Conservation (phyloP, 1,140 invertebrate genomes). For the Macrotrachela quadricornifera region DNA sequence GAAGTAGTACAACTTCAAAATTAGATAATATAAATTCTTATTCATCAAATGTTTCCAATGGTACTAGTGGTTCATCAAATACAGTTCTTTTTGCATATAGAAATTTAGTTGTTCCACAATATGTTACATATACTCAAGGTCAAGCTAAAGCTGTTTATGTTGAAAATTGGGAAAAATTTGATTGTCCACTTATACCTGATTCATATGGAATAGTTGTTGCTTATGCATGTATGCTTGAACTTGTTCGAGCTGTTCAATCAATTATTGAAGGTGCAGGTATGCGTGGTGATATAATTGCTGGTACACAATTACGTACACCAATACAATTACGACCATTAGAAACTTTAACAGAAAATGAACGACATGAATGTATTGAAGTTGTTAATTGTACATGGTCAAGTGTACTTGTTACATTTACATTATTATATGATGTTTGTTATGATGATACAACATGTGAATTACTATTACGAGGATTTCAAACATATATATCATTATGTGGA, state of each 20-base stretch:
- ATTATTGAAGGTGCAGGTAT: conserved; percentile 18
- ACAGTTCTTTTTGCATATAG: neutral
- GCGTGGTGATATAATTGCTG: conserved; percentile 11
- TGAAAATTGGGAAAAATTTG: conserved; percentile 78
- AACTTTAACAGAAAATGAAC: conserved; percentile 8
- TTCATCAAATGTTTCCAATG: neutral
- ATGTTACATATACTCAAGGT: conserved; percentile 50
- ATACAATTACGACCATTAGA: conserved; percentile 18
- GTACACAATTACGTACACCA: conserved; percentile 27
- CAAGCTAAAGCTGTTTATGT: conserved; percentile 63
- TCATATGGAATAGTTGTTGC: conserved; percentile 84
- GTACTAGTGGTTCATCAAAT: neutral
- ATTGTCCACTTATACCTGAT: conserved; percentile 70
- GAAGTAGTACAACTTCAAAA: neutral
- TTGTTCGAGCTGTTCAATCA: conserved; percentile 31
- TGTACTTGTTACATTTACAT: conserved; percentile 48
- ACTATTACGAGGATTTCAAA: conserved; percentile 68
- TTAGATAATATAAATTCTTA: neutral
- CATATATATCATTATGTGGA: conserved; percentile 56
- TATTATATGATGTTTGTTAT: conserved; percentile 37
- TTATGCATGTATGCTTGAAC: conserved; percentile 68
- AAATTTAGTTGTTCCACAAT: neutral
- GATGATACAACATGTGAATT: conserved; percentile 70
- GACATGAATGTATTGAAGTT: conserved; percentile 38
- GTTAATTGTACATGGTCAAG: conserved; percentile 88